Conservation (phyloP, 2,888 invertebrate species). For the Sminthurides aquaticus region DNA sequence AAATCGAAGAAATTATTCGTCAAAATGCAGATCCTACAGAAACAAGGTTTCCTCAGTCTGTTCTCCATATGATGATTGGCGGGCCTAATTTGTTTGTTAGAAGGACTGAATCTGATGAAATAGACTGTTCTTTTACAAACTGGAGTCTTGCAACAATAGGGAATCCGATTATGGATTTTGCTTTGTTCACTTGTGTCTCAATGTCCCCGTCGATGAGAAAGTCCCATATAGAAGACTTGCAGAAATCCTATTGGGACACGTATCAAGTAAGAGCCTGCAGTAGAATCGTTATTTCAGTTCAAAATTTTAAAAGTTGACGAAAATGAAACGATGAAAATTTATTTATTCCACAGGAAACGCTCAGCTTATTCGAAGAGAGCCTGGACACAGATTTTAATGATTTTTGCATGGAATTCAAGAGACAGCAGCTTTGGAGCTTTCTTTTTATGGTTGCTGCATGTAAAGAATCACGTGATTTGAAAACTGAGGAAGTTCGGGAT, state of each 20-base stretch:
- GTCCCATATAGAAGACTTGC: constrained; percentile 25
- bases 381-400: constrained; percentile 24
- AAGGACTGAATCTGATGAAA: neutral
- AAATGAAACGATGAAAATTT: no score
- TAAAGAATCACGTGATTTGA: constrained; percentile 14
- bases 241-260: constrained; percentile 41
- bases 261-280: constrained; percentile 31
- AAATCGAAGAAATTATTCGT: constrained; percentile 11
- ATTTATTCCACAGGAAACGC: no score
- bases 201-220: constrained; percentile 37
- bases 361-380: no score
- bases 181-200: constrained; percentile 41
- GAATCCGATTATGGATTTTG: constrained; percentile 43
- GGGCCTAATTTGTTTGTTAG: constrained; percentile 16
- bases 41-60: constrained; percentile 6
- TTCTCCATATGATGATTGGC: constrained; percentile 22
- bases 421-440: constrained; percentile 16
- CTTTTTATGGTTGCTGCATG: constrained; percentile 21
- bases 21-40: constrained; percentile 8
- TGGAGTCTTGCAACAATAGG: constrained; percentile 43
- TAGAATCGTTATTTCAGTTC: no score
- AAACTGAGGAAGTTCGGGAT: constrained; percentile 13
- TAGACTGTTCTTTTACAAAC: constrained; percentile 41
- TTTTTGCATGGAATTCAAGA: constrained; percentile 28
- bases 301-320: no score